Percentiles rank a stretch among this genome's conserved stretches.
phyloP scores from a whole-genome alignment of 2,888 invertebrate genomes.

The Eudemis profundana region DNA sequence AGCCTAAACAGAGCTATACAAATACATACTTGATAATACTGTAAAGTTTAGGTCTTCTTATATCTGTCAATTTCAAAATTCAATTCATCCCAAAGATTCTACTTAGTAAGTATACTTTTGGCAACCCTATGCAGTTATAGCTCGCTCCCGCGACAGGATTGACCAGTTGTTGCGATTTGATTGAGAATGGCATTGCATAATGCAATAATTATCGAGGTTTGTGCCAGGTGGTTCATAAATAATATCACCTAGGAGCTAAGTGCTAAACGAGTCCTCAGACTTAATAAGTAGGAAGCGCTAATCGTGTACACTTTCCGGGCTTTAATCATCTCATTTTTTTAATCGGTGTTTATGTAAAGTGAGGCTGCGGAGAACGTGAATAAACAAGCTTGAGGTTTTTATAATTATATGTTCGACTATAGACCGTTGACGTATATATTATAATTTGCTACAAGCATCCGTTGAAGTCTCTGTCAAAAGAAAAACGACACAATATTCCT shows the following conservation, averaged over 20 bases:
- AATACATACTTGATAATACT: no score
- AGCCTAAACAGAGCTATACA: no score
- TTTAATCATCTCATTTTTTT: conserved; percentile 27
- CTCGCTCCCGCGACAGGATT: conserved; percentile 52
- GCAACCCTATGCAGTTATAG: conserved; percentile 20
- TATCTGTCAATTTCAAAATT: no score
- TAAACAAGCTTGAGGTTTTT: conserved; percentile 26
- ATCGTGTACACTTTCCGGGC: conserved; percentile 33
- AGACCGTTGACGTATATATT: neutral
- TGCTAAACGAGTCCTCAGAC: conserved; percentile 40
- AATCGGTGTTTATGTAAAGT: conserved; percentile 23
- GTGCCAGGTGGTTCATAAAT: conserved; percentile 39
- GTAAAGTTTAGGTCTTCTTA: no score
- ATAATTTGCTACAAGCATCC: neutral
- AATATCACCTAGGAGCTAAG: conserved; percentile 24
- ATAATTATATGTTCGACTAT: conserved; percentile 3
- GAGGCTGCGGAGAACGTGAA: conserved; percentile 12
- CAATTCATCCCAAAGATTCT: no score
- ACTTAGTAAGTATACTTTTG: neutral
- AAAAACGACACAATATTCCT: neutral
- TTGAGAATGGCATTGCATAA: conserved; percentile 75
- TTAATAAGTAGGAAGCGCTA: conserved; percentile 40
- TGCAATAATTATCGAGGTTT: conserved; percentile 62
- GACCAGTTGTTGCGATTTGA: conserved; percentile 80
- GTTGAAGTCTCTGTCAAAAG: neutral